Evolutionary conservation across 1,140 invertebrate species (phyloP).

Genomic region (Watersipora subatra): DNA sequence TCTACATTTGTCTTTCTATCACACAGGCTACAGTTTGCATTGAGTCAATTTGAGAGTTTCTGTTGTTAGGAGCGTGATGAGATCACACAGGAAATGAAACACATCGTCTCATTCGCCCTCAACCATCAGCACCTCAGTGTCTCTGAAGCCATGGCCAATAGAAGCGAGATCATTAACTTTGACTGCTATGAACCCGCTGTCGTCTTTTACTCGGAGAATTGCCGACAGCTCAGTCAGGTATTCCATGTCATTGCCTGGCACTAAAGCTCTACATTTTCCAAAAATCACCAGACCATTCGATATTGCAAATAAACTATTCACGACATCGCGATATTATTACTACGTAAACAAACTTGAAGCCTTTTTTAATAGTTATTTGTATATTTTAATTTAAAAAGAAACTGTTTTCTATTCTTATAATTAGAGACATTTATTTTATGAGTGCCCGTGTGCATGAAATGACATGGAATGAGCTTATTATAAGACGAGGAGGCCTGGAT

Average conservation of each 20-base stretch:
- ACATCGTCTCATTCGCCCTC: slow-evolving; percentile 17
- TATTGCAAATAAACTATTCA: too few species aligned
- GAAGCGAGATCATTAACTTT: slow-evolving; percentile 16
- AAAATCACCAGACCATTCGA: too few species aligned
- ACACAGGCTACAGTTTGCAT: too few species aligned
- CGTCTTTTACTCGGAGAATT: slow-evolving; percentile 17
- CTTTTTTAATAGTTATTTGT: background rate
- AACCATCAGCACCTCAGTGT: slow-evolving; percentile 12
- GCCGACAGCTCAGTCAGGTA: slow-evolving; percentile 24
- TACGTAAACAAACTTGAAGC: too few species aligned
- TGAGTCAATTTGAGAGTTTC: too few species aligned
- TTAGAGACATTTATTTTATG: too few species aligned
- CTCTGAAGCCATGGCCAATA: slow-evolving; percentile 12
- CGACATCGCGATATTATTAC: too few species aligned
- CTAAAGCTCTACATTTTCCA: background rate
- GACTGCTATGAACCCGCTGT: slow-evolving; percentile 28
- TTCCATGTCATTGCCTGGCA: slow-evolving; percentile 3
- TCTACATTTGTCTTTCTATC: background rate
- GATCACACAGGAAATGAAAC: slow-evolving; percentile 15
- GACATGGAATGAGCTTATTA: too few species aligned
- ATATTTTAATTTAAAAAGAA: too few species aligned
- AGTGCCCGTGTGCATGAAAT: too few species aligned
- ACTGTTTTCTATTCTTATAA: background rate
- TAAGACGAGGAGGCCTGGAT: too few species aligned
- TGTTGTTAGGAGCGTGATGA: slow-evolving; percentile 23